Evolutionary conservation across 2,113 vertebrate genomes (phyloP).

Genomic region (Gallinago paraguaiae): DNA sequence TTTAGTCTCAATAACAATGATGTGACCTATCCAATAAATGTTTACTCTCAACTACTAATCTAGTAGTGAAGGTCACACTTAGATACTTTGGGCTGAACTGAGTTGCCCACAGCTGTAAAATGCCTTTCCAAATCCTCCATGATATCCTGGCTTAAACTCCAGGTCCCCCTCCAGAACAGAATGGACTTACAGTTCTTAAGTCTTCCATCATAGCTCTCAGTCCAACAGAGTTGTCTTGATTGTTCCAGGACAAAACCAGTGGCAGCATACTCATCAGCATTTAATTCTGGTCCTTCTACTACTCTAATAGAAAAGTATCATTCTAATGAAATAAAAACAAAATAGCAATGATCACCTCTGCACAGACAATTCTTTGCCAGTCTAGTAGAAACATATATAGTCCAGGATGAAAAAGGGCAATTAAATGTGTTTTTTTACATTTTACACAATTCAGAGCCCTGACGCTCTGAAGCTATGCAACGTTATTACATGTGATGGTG

Average conservation of each 20-base stretch:
- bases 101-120: neutral
- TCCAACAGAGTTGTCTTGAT: neutral
- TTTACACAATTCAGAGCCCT: neutral
- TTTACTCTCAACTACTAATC: neutral
- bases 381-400: neutral
- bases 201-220: neutral
- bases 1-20: neutral
- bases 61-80: neutral
- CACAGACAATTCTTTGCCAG: neutral
- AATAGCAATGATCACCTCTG: neutral
- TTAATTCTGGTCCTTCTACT: neutral
- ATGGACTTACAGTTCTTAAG: neutral
- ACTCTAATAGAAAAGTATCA: neutral
- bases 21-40: neutral
- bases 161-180: neutral
- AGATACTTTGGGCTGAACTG: neutral
- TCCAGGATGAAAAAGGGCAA: neutral
- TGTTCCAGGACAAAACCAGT: neutral
- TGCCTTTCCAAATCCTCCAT: neutral
- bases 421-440: neutral
- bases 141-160: neutral
- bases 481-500: accelerated
- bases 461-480: neutral
- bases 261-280: neutral
- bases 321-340: neutral